A percentile compares a stretch with the other conserved stretches of the same genome.
phyloP scores from a whole-genome alignment of 2,113 vertebrate genomes.

The Calonectris borealis region DNA sequence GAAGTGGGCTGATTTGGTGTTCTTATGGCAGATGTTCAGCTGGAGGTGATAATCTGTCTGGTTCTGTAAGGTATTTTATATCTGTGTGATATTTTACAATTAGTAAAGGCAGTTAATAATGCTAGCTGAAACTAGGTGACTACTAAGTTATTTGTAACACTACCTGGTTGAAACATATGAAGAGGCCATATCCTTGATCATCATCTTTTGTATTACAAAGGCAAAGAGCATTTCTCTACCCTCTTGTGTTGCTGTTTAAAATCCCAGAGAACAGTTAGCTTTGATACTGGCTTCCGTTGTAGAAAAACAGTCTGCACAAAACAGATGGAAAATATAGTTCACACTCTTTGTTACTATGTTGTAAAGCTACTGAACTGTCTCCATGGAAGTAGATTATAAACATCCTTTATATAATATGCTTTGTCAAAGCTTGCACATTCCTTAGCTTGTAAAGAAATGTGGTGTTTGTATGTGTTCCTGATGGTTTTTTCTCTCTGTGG shows the following conservation, averaged over 20 bases:
- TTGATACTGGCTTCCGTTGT: not conserved
- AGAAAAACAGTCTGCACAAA: not conserved
- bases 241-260: not conserved
- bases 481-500: conserved; percentile 3
- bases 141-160: not conserved
- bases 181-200: not conserved
- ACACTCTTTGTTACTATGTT: conserved; percentile 7
- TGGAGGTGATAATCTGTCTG: not conserved
- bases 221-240: not conserved
- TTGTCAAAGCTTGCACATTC: conserved; percentile 47
- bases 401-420: conserved; percentile 34
- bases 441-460: conserved; percentile 44
- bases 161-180: not conserved
- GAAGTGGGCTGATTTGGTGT: not conserved
- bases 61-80: not conserved
- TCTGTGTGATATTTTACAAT: not conserved
- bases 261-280: not conserved
- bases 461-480: conserved; percentile 34
- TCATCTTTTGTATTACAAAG: not conserved
- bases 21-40: not conserved
- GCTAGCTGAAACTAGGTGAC: not conserved
- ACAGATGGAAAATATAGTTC: conserved; percentile 54
- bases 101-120: not conserved
- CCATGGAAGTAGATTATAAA: conserved; percentile 58
- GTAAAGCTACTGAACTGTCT: conserved; percentile 52